Evolutionary conservation across 2,888 invertebrate genomes (phyloP).

Genomic region (Cryptophagus acutangulus): DNA sequence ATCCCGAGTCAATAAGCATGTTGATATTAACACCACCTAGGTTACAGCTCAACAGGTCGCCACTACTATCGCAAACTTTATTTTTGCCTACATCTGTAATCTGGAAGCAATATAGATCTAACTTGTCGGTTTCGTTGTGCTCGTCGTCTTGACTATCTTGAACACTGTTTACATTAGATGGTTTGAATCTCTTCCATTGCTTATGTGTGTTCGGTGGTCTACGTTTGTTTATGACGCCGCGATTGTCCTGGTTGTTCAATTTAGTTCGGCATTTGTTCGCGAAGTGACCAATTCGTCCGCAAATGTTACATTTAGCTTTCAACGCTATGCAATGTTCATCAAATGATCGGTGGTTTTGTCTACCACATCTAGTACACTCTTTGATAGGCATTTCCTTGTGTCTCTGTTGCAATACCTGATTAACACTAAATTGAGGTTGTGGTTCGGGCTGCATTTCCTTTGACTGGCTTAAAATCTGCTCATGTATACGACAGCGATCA

Average conservation of each 20-base stretch:
- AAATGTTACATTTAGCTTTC: slow-evolving; percentile 17
- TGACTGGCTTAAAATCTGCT: slow-evolving; percentile 22
- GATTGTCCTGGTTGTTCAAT: slow-evolving; percentile 1
- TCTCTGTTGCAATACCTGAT: slow-evolving; percentile 1
- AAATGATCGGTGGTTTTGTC: slow-evolving; percentile 6
- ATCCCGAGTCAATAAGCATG: slow-evolving; percentile 15
- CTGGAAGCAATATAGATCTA: slow-evolving; percentile 2
- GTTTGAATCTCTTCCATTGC: not conserved
- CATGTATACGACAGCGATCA: slow-evolving; percentile 25
- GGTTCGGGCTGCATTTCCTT: slow-evolving; percentile 16
- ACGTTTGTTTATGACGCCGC: not conserved
- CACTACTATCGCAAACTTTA: not conserved
- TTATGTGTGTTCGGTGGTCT: not conserved
- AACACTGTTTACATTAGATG: too few species aligned
- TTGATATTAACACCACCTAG: slow-evolving; percentile 13
- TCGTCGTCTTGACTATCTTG: not conserved
- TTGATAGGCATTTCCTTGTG: too few species aligned
- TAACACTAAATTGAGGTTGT: not conserved
- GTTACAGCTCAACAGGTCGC: slow-evolving; percentile 4
- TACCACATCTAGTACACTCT: slow-evolving; percentile 11
- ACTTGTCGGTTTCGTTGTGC: not conserved
- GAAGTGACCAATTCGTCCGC: slow-evolving; percentile 20
- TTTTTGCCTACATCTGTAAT: not conserved
- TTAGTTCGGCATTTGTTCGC: slow-evolving; percentile 15
- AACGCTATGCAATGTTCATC: slow-evolving; percentile 14